These are phyloP conservation scores for Epirrhoe tristata DNA, from an alignment of 2,888 invertebrate genomes.

Conservation along the genomic window DNA sequence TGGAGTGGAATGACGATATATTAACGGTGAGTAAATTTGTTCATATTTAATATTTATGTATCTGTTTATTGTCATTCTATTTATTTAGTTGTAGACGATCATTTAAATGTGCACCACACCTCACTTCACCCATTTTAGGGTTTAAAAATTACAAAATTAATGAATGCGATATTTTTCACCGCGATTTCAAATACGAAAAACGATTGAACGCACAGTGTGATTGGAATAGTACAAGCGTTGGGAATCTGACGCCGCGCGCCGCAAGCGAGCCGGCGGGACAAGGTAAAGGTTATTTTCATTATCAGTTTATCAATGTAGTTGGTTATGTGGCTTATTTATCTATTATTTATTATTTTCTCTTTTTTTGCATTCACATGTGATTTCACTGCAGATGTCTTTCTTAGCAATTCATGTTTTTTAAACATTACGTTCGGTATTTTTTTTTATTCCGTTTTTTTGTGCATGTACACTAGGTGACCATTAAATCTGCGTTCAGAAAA, in stretches of 20 bases:
- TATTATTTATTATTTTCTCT: conserved; percentile 77
- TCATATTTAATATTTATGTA: conserved; percentile 32
- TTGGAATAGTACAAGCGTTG: conserved; percentile 65
- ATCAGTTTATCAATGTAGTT: conserved; percentile 67
- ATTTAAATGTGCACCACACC: conserved; percentile 64
- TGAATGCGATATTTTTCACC: conserved; percentile 50
- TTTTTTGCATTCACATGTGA: conserved; percentile 85
- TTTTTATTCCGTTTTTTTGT: conserved; percentile 48
- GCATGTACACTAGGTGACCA: conserved; percentile 66
- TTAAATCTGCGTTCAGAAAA: conserved; percentile 35
- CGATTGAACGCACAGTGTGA: conserved; percentile 55
- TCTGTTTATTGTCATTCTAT: conserved; percentile 52
- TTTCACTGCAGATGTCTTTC: conserved; percentile 82
- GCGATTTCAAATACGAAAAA: conserved; percentile 48
- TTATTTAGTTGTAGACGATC: conserved; percentile 56
- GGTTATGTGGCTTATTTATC: conserved; percentile 84
- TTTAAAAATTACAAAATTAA: conserved; percentile 46
- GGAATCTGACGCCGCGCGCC: conserved; percentile 50
- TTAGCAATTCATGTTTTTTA: conserved; percentile 76
- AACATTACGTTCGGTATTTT: conserved; percentile 44
- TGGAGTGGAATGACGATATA: conserved; percentile 61
- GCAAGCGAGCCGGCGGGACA: conserved; percentile 49
- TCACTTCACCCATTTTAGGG: conserved; percentile 59
- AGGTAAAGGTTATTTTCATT: conserved; percentile 62
- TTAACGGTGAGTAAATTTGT: conserved; percentile 71